Evolutionary conservation across 1,140 invertebrate genomes (phyloP).

Genomic region (Agrypnia vestita): DNA sequence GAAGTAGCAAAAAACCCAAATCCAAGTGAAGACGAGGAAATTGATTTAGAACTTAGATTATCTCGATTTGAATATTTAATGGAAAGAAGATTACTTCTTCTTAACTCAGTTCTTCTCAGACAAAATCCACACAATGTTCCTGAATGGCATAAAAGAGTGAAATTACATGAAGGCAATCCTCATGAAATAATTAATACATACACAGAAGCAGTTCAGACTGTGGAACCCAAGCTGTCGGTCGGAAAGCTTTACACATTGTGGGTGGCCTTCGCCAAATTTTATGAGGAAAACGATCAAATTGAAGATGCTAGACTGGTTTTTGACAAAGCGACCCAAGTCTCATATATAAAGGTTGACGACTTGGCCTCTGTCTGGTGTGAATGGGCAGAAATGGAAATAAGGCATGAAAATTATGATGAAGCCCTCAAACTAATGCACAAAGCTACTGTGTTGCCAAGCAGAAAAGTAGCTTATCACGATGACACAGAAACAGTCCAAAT

Average conservation of each 20-base stretch:
- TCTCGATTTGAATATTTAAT: constrained; percentile 96
- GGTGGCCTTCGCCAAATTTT: constrained; percentile 99
- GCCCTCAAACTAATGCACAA: constrained; percentile 95
- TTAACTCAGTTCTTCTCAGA: constrained; percentile 96
- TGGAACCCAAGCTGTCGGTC: constrained; percentile 96
- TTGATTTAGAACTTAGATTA: constrained; percentile 92
- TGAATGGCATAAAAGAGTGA: constrained; percentile 98
- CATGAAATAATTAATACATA: constrained; percentile 97
- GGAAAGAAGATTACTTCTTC: constrained; percentile 91
- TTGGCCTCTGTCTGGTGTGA: constrained; percentile 98
- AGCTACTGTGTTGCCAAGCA: constrained; percentile 92
- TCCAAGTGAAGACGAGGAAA: constrained; percentile 90
- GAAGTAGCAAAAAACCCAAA: constrained; percentile 80
- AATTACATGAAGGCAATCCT: constrained; percentile 94
- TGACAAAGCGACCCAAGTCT: constrained; percentile 94
- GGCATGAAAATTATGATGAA: constrained; percentile 92
- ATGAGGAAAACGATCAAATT: constrained; percentile 94
- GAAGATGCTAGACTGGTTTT: constrained; percentile 96
- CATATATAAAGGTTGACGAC: constrained; percentile 97
- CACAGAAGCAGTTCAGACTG: constrained; percentile 98
- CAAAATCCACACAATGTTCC: constrained; percentile 99
- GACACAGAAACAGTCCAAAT: constrained; percentile 97
- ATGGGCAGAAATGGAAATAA: constrained; percentile 99
- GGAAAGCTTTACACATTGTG: constrained; percentile 96
- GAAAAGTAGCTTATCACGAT: constrained; percentile 96